Evolutionary conservation across 2,113 vertebrate genomes (phyloP), one percentile per base, ranked within the genome.

Genomic region (Bombycilla garrulus): DNA sequence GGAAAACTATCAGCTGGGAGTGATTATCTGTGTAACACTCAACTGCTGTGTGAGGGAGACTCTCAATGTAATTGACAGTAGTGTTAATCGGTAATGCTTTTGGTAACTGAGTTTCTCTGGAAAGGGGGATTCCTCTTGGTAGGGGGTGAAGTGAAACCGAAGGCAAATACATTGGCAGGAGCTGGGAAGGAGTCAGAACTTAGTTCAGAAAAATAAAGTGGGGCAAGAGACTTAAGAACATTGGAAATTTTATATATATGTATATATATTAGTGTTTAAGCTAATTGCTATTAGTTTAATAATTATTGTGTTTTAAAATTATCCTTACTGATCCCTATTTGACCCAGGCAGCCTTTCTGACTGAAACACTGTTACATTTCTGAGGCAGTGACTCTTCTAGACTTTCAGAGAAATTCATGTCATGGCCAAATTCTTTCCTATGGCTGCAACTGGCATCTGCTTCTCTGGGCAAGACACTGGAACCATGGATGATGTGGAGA

Each of bases 301-400:
- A 51, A 71, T 61, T 60, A 92, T 88, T 88, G 82, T 77, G 72
- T 80, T 72, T 57, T 9, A 84, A 78, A 93, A 87, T 88, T 26
- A 36, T 51, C 92, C 90, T 92, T 67, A 35, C 45, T 82, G 86
- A 62, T 88, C 36, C 21, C 10, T 50, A 73, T 90, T 47, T 69
- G 81, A 92, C 85, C 89, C 88, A 86, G 64, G 45, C 93, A 96
- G 82, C 51, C 79, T 81, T 97, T 58, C 66, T 86, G 61, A 82
- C 87, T 88, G 64, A 56, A 56, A 57, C 14, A 84, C 36, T 64
- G 76, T 14, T 9, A 18, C 9, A 65, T 19, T 57, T 31, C 53
- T 23, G 45, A 95, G 81, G 91, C 94, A 93, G 89, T 78, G 17
- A n/a, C 51, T 83, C 84, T 40, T 21, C 29, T 54, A 73, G 40